Conservation (phyloP, 1,140 invertebrate species). For the Augochlora pura region DNA sequence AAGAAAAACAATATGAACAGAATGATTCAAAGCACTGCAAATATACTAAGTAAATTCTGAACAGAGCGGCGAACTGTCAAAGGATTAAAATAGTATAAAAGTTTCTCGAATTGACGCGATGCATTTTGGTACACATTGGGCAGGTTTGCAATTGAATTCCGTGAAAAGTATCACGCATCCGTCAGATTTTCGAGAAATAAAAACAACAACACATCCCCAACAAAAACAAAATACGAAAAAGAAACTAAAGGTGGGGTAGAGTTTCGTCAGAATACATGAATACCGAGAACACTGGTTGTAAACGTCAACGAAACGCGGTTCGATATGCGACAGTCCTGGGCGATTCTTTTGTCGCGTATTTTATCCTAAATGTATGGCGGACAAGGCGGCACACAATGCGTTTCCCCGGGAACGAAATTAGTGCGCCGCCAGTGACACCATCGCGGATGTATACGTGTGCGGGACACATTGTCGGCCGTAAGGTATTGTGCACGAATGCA, state of each 20-base stretch:
- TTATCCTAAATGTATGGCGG: background rate
- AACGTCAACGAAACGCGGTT: background rate
- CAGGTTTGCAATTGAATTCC: background rate
- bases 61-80: too few relatives aligned
- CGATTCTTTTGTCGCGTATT: constrained; percentile 9
- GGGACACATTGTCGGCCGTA: background rate
- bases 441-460: background rate
- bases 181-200: background rate
- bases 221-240: background rate
- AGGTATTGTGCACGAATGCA: constrained; percentile 41
- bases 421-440: constrained; percentile 5
- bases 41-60: too few relatives aligned
- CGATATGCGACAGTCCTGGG: background rate
- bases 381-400: background rate
- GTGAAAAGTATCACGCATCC: background rate
- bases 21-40: too few relatives aligned
- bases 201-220: background rate
- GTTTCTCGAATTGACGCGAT: too few relatives aligned
- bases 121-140: too few relatives aligned
- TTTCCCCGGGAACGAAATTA: constrained; percentile 39
- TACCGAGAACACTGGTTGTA: background rate
- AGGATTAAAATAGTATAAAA: too few relatives aligned
- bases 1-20: too few relatives aligned
- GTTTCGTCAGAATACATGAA: background rate
- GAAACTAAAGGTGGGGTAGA: too few relatives aligned